Evolutionary conservation across 1,140 invertebrate species (phyloP).

Genomic region (Drosophila pruinosa): DNA sequence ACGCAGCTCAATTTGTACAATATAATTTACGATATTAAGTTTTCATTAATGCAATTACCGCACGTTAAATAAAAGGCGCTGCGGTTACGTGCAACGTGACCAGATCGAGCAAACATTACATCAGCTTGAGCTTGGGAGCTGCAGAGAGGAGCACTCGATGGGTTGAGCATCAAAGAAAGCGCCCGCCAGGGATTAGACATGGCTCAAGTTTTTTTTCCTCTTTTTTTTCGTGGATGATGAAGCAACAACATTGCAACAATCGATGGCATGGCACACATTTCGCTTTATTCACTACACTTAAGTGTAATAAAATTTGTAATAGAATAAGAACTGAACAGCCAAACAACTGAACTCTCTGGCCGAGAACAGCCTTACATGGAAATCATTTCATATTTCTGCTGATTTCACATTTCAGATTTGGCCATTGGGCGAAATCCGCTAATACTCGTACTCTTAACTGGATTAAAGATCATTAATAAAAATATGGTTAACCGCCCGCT

Average conservation of each 20-base stretch:
- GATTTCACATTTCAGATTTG: conserved; percentile 56
- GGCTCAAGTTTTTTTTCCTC: conserved; percentile 34
- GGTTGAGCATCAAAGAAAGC: conserved; percentile 63
- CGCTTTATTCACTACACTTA: conserved; percentile 70
- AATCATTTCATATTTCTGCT: conserved; percentile 51
- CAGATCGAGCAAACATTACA: conserved; percentile 78
- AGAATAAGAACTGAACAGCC: conserved; percentile 57
- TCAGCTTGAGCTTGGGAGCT: conserved; percentile 39
- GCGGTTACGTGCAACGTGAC: conserved; percentile 77
- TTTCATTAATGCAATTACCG: conserved; percentile 79
- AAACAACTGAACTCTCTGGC: conserved; percentile 4
- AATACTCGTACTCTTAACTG: conserved; percentile 36
- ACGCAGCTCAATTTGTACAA: conserved; percentile 79
- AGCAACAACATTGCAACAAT: conserved; percentile 9
- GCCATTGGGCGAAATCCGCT: conserved; percentile 42
- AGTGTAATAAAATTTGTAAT: conserved; percentile 80
- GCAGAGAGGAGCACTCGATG: conserved; percentile 11
- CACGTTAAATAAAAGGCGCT: conserved; percentile 78
- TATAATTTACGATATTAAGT: conserved; percentile 77
- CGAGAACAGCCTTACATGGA: conserved; percentile 43
- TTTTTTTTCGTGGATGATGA: background rate
- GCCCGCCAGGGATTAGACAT: conserved; percentile 68
- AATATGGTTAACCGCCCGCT: conserved; percentile 18
- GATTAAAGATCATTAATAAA: conserved; percentile 61
- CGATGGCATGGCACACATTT: conserved; percentile 71